These are phyloP conservation scores for Sciurus niger DNA, from an alignment of 2,113 vertebrate genomes.

Conservation along the genomic window DNA sequence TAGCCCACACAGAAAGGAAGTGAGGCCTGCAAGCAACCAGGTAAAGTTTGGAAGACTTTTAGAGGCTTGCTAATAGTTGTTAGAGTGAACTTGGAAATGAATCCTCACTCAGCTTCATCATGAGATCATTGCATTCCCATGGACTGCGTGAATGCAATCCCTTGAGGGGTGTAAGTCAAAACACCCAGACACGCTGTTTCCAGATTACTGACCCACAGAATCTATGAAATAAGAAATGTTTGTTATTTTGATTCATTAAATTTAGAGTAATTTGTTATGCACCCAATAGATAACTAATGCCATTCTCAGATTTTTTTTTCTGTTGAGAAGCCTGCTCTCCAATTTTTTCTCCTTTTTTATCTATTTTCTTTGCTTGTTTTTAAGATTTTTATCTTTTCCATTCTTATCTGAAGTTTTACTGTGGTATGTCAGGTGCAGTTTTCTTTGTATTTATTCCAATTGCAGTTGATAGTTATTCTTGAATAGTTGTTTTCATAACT, in stretches of 20 bases:
- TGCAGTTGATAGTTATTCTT: not conserved
- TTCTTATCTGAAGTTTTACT: not conserved
- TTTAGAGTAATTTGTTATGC: not conserved
- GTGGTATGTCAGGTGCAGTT: not conserved
- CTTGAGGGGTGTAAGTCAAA: not conserved
- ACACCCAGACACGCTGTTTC: not conserved
- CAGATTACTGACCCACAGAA: not conserved
- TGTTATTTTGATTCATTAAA: not conserved
- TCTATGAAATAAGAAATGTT: not conserved
- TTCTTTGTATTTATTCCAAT: not conserved
- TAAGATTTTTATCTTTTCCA: not conserved
- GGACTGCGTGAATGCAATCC: not conserved
- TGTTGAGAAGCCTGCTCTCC: not conserved
- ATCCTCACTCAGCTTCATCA: not conserved
- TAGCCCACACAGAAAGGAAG: not conserved
- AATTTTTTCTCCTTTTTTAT: not conserved
- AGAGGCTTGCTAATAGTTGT: not conserved
- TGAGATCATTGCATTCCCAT: not conserved
- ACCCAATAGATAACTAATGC: not conserved
- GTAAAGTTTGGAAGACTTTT: not conserved
- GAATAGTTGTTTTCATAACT: not conserved
- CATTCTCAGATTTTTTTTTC: not conserved
- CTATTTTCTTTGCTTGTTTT: not conserved
- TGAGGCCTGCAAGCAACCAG: not conserved
- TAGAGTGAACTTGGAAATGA: not conserved